phyloP scores from a whole-genome alignment of 2,797 vertebrate species.

The Sebastes paucispinis region DNA sequence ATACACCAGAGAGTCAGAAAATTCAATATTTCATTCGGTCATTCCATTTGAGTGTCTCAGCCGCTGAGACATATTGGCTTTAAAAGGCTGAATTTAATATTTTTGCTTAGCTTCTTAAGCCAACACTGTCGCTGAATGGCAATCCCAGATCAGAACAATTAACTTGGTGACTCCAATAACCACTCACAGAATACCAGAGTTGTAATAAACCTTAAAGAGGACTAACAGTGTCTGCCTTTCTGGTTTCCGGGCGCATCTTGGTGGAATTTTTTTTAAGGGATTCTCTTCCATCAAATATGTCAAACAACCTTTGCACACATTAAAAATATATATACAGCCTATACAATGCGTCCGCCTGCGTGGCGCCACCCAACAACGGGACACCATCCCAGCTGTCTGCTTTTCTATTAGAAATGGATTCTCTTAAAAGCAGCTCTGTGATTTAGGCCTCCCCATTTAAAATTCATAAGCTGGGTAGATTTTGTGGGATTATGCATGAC shows the following conservation, averaged over 20 bases:
- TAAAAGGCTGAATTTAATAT: background rate
- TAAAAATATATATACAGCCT: slow-evolving; percentile 54
- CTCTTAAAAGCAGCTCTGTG: slow-evolving; percentile 64
- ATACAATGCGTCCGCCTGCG: slow-evolving; percentile 17
- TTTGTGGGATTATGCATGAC: slow-evolving; percentile 73
- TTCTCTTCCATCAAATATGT: background rate
- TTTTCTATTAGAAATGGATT: slow-evolving; percentile 70
- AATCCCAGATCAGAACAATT: background rate
- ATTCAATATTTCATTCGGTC: slow-evolving; percentile 7
- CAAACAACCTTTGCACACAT: slow-evolving; percentile 25
- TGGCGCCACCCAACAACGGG: slow-evolving; percentile 16
- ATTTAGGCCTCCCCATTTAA: slow-evolving; percentile 72
- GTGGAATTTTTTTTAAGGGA: background rate
- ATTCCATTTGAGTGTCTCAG: slow-evolving; percentile 2
- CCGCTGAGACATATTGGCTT: background rate
- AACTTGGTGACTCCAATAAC: background rate
- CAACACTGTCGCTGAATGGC: background rate
- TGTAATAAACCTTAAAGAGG: background rate
- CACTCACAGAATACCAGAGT: background rate
- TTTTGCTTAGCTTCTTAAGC: background rate
- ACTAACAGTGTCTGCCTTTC: background rate
- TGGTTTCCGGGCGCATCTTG: background rate
- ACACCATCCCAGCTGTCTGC: slow-evolving; percentile 51
- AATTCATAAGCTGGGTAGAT: slow-evolving; percentile 76
- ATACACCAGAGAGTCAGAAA: background rate